Conservation (phyloP, 2,797 vertebrate species). For the Oophaga sylvatica region DNA sequence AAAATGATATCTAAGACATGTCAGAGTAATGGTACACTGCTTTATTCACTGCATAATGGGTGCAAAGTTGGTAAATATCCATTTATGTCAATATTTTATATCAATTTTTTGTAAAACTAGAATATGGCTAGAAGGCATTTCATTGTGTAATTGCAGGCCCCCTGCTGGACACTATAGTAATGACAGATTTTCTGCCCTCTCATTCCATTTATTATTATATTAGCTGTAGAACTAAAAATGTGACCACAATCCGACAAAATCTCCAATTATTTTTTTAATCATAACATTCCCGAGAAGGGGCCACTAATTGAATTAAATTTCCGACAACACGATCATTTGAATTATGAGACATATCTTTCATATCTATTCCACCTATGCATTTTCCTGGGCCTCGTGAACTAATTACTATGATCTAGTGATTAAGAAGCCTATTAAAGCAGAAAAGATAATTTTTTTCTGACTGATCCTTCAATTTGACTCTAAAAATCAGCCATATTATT, state of each 20-base stretch:
- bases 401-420: background rate
- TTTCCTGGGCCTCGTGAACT: background rate
- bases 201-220: background rate
- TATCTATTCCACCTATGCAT: background rate
- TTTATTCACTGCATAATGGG: background rate
- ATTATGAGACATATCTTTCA: background rate
- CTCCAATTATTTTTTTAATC: background rate
- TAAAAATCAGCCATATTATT: background rate
- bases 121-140: background rate
- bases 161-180: slow-evolving; percentile 9
- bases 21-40: background rate
- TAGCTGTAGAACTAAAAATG: background rate
- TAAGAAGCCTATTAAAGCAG: background rate
- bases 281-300: background rate
- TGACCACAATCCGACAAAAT: background rate
- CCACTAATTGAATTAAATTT: background rate
- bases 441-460: background rate
- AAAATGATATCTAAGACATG: background rate
- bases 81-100: too few relatives aligned
- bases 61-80: background rate
- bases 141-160: slow-evolving; percentile 18
- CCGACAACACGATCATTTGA: background rate
- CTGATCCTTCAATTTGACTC: background rate
- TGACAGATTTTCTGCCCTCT: background rate
- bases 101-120: background rate